phyloP scores from a whole-genome alignment of 2,888 invertebrate species.

The Diarsia brunnea region DNA sequence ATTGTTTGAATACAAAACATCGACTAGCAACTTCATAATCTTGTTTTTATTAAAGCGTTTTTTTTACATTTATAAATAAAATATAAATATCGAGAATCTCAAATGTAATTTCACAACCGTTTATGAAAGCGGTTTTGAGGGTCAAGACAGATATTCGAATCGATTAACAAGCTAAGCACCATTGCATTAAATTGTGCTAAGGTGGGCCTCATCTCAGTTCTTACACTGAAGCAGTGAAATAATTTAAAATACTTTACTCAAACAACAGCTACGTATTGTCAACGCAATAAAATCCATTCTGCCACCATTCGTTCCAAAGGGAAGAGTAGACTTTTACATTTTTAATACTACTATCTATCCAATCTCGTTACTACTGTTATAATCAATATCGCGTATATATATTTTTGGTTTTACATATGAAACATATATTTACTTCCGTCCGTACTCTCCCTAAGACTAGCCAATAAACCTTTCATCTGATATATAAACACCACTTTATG shows the following conservation, averaged over 20 bases:
- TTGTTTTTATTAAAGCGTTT: conserved; percentile 73
- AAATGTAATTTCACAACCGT: conserved; percentile 85
- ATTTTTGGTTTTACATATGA: conserved; percentile 76
- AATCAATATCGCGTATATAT: conserved; percentile 73
- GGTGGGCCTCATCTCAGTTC: conserved; percentile 73
- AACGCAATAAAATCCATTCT: conserved; percentile 64
- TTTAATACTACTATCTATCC: conserved; percentile 69
- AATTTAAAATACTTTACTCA: conserved; percentile 46
- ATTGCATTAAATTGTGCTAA: conserved; percentile 79
- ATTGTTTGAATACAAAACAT: conserved; percentile 68
- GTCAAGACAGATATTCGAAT: conserved; percentile 72
- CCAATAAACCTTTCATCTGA: conserved; percentile 67
- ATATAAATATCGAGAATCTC: conserved; percentile 75
- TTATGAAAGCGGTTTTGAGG: conserved; percentile 76
- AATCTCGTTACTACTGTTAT: conserved; percentile 67
- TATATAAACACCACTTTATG: conserved; percentile 67
- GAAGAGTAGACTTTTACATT: conserved; percentile 64
- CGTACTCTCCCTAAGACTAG: conserved; percentile 69
- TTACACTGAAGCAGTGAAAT: conserved; percentile 57
- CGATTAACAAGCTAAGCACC: conserved; percentile 83
- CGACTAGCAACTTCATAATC: conserved; percentile 81
- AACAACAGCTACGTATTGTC: conserved; percentile 52
- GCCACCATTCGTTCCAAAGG: conserved; percentile 63
- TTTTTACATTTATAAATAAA: conserved; percentile 75
- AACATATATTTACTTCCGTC: conserved; percentile 67